These are phyloP conservation scores for Azorinus chamasolen DNA, from an alignment of 2,888 invertebrate species.

Conservation along the genomic window DNA sequence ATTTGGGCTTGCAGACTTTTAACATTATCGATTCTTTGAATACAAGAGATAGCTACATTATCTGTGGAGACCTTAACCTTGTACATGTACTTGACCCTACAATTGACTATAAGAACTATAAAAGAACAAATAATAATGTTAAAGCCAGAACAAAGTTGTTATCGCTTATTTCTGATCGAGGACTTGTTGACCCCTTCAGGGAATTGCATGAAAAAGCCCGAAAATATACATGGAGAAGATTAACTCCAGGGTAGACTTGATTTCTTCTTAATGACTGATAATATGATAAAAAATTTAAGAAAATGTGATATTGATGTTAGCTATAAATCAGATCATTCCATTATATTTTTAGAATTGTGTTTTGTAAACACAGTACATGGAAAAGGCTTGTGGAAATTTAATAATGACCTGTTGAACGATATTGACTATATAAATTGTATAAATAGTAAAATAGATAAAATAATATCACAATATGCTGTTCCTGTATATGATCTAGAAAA, in stretches of 20 bases:
- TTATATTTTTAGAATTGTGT: conserved; percentile 8
- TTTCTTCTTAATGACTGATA: conserved; percentile 17
- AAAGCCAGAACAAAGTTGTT: conserved; percentile 9
- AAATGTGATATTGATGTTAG: not conserved
- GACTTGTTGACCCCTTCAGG: conserved; percentile 1
- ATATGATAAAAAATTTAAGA: not conserved
- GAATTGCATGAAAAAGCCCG: conserved; percentile 2
- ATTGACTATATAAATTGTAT: conserved; percentile 17
- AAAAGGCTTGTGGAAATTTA: conserved; percentile 24
- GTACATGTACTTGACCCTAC: conserved; percentile 7
- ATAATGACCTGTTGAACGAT: conserved; percentile 34
- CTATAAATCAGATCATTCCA: conserved; percentile 17
- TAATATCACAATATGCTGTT: conserved; percentile 20
- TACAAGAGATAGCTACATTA: conserved; percentile 7
- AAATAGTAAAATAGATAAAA: conserved; percentile 27
- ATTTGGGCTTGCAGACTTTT: too few relatives aligned
- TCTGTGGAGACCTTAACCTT: conserved; percentile 35
- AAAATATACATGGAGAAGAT: conserved; percentile 17
- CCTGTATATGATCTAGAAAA: conserved; percentile 20
- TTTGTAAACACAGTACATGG: conserved; percentile 9
- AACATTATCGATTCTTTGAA: not conserved
- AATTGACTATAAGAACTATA: conserved; percentile 25
- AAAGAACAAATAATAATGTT: conserved; percentile 6
- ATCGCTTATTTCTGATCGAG: not conserved
- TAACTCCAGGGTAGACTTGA: conserved; percentile 20